Evolutionary conservation across 2,888 invertebrate species (phyloP).

Genomic region (Catocala sponsa): DNA sequence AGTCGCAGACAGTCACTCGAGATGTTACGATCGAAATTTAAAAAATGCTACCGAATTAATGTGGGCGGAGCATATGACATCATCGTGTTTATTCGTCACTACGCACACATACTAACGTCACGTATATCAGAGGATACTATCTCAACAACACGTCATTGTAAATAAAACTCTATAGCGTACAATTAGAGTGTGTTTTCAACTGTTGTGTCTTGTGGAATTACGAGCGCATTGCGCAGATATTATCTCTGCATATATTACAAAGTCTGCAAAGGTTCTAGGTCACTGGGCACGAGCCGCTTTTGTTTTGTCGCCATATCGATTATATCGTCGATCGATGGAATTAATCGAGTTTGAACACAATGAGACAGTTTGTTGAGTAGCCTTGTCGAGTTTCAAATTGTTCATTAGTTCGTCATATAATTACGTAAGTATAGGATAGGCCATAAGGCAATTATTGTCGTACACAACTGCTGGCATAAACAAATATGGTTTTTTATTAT

Average conservation of each 20-base stretch:
- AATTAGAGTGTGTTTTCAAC: conserved; percentile 20
- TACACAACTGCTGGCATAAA: too few relatives aligned
- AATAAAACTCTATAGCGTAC: conserved; percentile 19
- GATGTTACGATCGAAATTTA: conserved; percentile 30
- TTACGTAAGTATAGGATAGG: neutral
- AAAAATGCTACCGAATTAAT: conserved; percentile 44
- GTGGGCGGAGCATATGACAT: conserved; percentile 75
- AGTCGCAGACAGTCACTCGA: conserved; percentile 10
- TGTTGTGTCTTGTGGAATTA: conserved; percentile 13
- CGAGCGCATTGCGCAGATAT: conserved; percentile 18
- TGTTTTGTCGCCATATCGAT: conserved; percentile 58
- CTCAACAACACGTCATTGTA: conserved; percentile 6
- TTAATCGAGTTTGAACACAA: conserved; percentile 57
- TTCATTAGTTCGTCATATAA: neutral
- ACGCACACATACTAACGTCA: conserved; percentile 55
- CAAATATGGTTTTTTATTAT: too few relatives aligned
- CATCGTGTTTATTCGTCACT: conserved; percentile 66
- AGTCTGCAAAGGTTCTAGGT: conserved; percentile 73
- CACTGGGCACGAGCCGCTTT: conserved; percentile 64
- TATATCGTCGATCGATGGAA: conserved; percentile 49
- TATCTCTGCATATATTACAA: conserved; percentile 60
- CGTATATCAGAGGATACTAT: conserved; percentile 23
- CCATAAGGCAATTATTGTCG: neutral
- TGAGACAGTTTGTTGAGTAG: conserved; percentile 30
- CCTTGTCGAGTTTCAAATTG: conserved; percentile 22